Percentiles rank a stretch among this genome's conserved stretches.
Conservation (phyloP, 1,140 invertebrate species). For the Calliphora vicina region DNA sequence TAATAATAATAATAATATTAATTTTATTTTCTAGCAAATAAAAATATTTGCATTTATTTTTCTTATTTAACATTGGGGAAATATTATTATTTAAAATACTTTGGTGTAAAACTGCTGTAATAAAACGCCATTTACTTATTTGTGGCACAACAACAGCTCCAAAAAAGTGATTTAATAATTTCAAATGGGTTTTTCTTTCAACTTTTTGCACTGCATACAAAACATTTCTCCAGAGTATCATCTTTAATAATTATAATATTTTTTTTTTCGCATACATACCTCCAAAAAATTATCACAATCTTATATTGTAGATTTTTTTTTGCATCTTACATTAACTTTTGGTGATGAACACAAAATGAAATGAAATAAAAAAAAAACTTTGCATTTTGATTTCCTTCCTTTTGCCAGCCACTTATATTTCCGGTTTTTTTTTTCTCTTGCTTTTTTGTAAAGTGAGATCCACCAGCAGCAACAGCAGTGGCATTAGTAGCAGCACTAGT, state of each 20-base stretch:
- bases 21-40: neutral
- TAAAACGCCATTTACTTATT: neutral
- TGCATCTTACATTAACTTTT: neutral
- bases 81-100: conserved; percentile 2
- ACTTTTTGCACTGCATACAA: neutral
- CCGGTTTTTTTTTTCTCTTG: conserved; percentile 1
- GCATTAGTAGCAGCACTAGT: no score
- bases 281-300: neutral
- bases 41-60: conserved; percentile 1
- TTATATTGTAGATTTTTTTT: neutral
- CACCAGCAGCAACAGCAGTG: neutral
- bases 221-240: neutral
- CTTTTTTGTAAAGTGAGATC: neutral
- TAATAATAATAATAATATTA: neutral
- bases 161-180: neutral
- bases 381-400: conserved; percentile 24
- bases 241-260: neutral
- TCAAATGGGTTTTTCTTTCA: neutral
- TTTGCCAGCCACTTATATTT: conserved; percentile 24
- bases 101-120: neutral
- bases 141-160: neutral
- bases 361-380: neutral
- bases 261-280: neutral
- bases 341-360: neutral
- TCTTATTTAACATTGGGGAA: conserved; percentile 13